Conservation (phyloP, 53 echinoderm and acorn worm genomes). For the Astropecten irregularis region DNA sequence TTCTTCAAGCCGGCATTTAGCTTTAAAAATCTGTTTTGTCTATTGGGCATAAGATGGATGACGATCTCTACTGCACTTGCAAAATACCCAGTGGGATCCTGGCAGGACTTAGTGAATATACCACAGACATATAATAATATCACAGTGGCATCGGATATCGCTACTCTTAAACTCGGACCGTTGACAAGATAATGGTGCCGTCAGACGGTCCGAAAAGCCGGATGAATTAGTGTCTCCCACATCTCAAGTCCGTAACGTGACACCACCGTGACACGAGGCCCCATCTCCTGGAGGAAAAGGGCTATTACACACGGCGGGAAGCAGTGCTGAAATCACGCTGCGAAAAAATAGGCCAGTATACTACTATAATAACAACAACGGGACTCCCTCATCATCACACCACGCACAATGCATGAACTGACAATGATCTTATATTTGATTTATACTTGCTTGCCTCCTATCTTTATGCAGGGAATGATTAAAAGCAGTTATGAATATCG, state of each 20-base stretch:
- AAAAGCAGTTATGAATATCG: slow-evolving; percentile 8
- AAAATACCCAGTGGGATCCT: no score
- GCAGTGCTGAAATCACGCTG: neutral
- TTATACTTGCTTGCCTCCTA: neutral
- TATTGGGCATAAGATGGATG: no score
- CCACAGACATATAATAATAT: no score
- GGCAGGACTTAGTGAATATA: no score
- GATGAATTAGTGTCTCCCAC: slow-evolving; percentile 8
- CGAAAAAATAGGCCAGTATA: neutral
- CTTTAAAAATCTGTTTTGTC: no score
- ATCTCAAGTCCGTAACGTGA: slow-evolving; percentile 29
- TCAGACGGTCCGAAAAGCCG: slow-evolving; percentile 6
- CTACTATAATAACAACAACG: neutral
- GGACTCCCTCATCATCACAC: no score
- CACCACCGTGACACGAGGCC: neutral
- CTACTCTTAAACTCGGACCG: slow-evolving; percentile 26
- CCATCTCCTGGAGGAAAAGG: neutral
- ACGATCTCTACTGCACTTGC: no score
- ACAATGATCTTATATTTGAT: slow-evolving; percentile 6
- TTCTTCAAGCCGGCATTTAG: no score
- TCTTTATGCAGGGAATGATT: slow-evolving; percentile 15
- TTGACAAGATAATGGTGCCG: slow-evolving; percentile 30
- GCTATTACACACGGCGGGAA: neutral
- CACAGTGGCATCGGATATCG: slow-evolving; percentile 27
- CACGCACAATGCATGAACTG: neutral